Evolutionary conservation across 2,797 vertebrate species (phyloP), one percentile per base, ranked within the genome.

Genomic region (Sebastes reedi): DNA sequence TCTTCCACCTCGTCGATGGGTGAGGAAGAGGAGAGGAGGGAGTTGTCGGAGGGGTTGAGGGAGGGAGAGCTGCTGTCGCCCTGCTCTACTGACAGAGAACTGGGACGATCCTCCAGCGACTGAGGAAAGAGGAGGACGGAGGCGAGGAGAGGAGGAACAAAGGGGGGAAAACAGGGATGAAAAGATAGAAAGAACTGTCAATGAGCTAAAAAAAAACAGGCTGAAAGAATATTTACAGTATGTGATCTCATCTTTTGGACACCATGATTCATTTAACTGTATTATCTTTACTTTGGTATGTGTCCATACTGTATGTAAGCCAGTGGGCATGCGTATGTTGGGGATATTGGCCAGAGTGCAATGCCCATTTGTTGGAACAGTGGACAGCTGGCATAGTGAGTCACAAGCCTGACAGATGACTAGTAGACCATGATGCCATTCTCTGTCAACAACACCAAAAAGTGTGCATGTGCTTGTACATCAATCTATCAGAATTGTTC

Each of bases 1-100:
- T 99, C 99, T 3, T 99, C 98, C 95, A 98, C 87, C 88, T 99
- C 98, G 46, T 99, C 97, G 20, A 98, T 97, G 72, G 98, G 99
- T 0, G 99, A 99, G 0, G 98, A 99, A 60, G 99, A 99, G 16
- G 98, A 99, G 3, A 99, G 96, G 68, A 99, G 96, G 8, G 99
- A 99, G 88, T 98, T 98, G 92, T 99, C 98, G 0, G 97, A 99
- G 54, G 98, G 98, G 88, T 98, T 99, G 91, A 99, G 96, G 50
- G 98, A 99, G 2, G 97, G 97, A 79, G 98, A 99, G 92, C 97
- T 99, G 90, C 97, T 99, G 94, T 98, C 98, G 12, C 96, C 97
- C 75, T 97, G 97, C 85, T 99, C 97, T 6, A 99, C 97, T 14
- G 98, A 96, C 50, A 99, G 95, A 22, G 98, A 99, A 90, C 97